A percentile compares a stretch with the other conserved stretches of the same genome.
Conservation (phyloP, 2,888 invertebrate genomes). For the Pheosia tremula region DNA sequence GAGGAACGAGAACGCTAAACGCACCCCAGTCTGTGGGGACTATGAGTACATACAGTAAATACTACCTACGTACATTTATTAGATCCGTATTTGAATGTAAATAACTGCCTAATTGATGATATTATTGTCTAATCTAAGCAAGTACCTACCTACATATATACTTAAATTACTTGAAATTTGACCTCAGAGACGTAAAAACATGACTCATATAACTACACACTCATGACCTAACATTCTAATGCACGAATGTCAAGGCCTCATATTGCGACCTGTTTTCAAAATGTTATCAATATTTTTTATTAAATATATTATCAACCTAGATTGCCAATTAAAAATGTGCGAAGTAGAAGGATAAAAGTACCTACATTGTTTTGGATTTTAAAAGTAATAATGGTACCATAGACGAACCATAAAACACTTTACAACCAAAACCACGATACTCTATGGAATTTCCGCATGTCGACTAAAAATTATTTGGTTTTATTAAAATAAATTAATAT, state of each 20-base stretch:
- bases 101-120: not conserved
- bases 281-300: not conserved
- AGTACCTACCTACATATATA: too few relatives aligned
- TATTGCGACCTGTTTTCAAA: not conserved
- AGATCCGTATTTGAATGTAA: not conserved
- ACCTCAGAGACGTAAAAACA: constrained; percentile 20
- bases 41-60: too few relatives aligned
- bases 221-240: constrained; percentile 23
- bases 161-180: constrained; percentile 8
- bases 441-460: not conserved
- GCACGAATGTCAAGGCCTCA: constrained; percentile 35
- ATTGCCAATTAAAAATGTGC: too few relatives aligned
- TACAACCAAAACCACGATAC: not conserved
- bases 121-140: not conserved
- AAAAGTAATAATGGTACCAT: not conserved
- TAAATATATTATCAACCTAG: too few relatives aligned
- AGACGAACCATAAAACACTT: not conserved
- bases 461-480: not conserved
- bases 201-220: constrained; percentile 24
- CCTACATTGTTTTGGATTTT: not conserved
- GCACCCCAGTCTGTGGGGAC: too few relatives aligned
- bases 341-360: too few relatives aligned
- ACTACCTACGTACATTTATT: too few relatives aligned
- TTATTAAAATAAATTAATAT: too few relatives aligned
- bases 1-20: too few relatives aligned